Percentiles rank a stretch among this genome's conserved stretches.
Conservation (phyloP, 1,140 invertebrate species). For the Nautilus pompilius region DNA sequence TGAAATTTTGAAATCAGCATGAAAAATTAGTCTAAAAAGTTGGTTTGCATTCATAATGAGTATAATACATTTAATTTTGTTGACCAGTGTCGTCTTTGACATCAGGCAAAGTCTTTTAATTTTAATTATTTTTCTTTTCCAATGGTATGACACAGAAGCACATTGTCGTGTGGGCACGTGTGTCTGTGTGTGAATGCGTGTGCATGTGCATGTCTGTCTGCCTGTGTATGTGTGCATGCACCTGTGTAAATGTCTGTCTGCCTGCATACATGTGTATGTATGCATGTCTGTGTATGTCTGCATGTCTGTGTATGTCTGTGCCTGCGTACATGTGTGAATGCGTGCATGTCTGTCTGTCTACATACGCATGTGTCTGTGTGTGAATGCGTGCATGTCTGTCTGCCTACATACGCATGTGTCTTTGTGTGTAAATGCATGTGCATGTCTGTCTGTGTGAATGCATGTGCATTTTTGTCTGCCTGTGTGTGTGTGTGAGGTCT, state of each 20-base stretch:
- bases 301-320: not conserved
- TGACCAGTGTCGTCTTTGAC: not conserved
- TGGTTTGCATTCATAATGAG: too few species aligned
- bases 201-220: not conserved
- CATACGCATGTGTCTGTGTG: conserved; percentile 1
- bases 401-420: conserved; percentile 3
- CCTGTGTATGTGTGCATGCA: not conserved
- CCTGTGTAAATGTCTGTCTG: conserved; percentile 1
- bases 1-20: too few species aligned
- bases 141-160: too few species aligned
- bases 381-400: not conserved
- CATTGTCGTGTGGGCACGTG: not conserved
- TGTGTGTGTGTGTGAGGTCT: not conserved
- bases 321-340: conserved; percentile 4
- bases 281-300: not conserved
- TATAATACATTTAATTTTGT: too few species aligned
- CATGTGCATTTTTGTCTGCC: conserved; percentile 7
- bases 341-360: not conserved
- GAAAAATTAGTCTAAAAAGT: too few species aligned
- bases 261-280: conserved; percentile 3
- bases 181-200: not conserved
- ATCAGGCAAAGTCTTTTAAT: not conserved
- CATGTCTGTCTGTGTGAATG: not conserved
- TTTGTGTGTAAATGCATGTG: conserved; percentile 5
- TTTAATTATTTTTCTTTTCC: not conserved